These are phyloP conservation scores for Cydia pomonella DNA, from an alignment of 1,140 invertebrate genomes.

Conservation along the genomic window DNA sequence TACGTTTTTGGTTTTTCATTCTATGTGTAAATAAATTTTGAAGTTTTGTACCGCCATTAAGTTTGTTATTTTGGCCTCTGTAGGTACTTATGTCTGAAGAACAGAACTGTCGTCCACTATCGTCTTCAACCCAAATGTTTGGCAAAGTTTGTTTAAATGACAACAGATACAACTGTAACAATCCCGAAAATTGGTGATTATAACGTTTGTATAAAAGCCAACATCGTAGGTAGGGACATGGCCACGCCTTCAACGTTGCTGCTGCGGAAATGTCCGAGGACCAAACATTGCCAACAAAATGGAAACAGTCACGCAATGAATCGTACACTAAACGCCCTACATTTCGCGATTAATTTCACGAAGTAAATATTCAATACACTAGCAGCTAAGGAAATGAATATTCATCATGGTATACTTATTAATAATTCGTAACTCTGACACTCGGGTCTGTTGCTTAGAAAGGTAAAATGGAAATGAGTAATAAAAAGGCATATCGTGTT, in stretches of 20 bases:
- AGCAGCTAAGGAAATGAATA: constrained; percentile 13
- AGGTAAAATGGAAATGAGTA: background rate
- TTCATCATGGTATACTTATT: constrained; percentile 24
- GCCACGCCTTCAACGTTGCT: constrained; percentile 29
- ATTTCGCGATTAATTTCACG: constrained; percentile 30
- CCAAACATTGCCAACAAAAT: constrained; percentile 38
- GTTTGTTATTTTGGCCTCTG: no score
- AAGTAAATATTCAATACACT: constrained; percentile 28
- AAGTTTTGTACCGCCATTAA: no score
- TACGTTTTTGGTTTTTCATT: no score
- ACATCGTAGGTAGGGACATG: background rate
- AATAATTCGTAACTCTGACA: constrained; percentile 17
- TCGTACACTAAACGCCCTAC: constrained; percentile 32
- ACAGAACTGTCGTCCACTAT: no score
- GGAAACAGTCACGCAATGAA: constrained; percentile 41
- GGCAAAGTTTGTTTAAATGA: no score
- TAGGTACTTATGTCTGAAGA: no score
- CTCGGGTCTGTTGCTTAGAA: background rate
- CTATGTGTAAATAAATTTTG: no score
- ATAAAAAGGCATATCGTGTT: constrained; percentile 24
- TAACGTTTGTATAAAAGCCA: background rate
- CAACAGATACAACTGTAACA: no score
- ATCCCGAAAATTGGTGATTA: background rate
- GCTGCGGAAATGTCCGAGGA: constrained; percentile 38
- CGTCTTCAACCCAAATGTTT: no score